phyloP scores from a whole-genome alignment of 2,888 invertebrate genomes.

The Pilophorus perplexus region DNA sequence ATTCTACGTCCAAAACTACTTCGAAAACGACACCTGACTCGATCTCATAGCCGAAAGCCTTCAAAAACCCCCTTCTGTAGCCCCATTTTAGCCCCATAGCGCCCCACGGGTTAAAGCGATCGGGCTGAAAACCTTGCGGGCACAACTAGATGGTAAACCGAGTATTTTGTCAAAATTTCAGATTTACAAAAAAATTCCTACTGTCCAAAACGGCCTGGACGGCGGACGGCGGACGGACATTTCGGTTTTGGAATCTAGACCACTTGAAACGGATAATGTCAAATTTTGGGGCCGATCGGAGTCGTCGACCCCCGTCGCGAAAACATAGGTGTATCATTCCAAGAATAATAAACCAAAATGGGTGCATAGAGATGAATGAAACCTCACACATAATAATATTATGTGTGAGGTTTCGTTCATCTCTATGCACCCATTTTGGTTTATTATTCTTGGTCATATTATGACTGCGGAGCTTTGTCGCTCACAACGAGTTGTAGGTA shows the following conservation, averaged over 20 bases:
- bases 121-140: background rate
- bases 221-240: background rate
- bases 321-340: background rate
- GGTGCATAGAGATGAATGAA: too few species aligned
- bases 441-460: too few species aligned
- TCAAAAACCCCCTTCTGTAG: background rate
- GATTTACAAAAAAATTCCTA: too few species aligned
- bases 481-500: too few species aligned
- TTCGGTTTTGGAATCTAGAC: background rate
- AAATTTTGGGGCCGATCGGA: background rate
- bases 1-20: background rate
- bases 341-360: background rate
- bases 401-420: too few species aligned
- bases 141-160: background rate
- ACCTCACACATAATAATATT: too few species aligned
- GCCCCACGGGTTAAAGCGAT: background rate
- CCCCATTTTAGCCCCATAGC: background rate
- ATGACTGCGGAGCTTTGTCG: too few species aligned
- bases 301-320: background rate
- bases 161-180: background rate
- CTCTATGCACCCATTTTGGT: too few species aligned
- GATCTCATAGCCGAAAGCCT: background rate
- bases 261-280: background rate
- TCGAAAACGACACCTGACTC: background rate
- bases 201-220: background rate